Evolutionary conservation across 2,888 invertebrate species (phyloP).

Genomic region (Epirrhoe alternata): DNA sequence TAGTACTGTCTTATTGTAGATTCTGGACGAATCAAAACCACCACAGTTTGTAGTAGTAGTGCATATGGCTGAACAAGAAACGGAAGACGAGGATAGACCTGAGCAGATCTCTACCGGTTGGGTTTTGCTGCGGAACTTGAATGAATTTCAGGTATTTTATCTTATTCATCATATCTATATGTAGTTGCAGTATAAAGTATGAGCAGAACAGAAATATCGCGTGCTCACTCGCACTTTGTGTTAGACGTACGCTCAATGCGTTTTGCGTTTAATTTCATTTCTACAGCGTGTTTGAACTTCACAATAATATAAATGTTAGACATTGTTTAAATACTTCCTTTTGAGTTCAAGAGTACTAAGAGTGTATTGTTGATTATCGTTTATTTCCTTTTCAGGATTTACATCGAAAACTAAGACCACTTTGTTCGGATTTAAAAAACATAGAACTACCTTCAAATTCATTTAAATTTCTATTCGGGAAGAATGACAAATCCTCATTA

Average conservation of each 20-base stretch:
- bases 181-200: too few relatives aligned
- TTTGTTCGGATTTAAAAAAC: constrained; percentile 92
- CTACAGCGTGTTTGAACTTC: too few relatives aligned
- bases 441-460: constrained; percentile 93
- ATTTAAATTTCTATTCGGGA: constrained; percentile 92
- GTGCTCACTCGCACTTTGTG: too few relatives aligned
- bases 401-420: constrained; percentile 92
- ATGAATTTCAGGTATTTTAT: constrained; percentile 85
- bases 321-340: too few relatives aligned
- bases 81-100: constrained; percentile 78
- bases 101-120: constrained; percentile 82
- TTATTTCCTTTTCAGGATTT: constrained; percentile 88
- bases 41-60: constrained; percentile 92
- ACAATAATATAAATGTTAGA: too few relatives aligned
- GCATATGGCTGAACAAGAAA: constrained; percentile 88
- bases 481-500: constrained; percentile 91
- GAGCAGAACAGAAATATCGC: too few relatives aligned
- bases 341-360: too few relatives aligned
- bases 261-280: too few relatives aligned
- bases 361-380: neutral
- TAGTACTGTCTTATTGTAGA: constrained; percentile 63
- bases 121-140: constrained; percentile 83
- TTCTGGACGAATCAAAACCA: constrained; percentile 87
- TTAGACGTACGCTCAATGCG: too few relatives aligned
- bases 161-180: too few relatives aligned